These are phyloP conservation scores for Zophobas morio DNA, from an alignment of 1,140 invertebrate genomes.

Conservation along the genomic window DNA sequence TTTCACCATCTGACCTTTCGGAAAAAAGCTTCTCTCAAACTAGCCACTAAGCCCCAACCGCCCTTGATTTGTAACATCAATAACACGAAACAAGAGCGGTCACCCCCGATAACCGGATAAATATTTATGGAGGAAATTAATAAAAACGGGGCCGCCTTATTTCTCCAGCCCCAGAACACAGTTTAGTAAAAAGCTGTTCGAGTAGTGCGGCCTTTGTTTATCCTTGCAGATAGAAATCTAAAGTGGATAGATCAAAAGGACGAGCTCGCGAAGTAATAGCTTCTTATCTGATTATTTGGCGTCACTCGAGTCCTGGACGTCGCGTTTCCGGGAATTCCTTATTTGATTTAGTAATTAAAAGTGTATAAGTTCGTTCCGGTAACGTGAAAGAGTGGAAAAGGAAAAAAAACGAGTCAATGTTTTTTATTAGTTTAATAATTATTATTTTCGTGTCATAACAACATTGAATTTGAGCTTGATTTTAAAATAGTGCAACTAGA, in stretches of 20 bases:
- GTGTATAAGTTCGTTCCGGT: background rate
- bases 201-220: background rate
- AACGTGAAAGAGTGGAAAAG: background rate
- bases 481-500: no score
- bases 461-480: no score
- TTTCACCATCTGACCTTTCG: no score
- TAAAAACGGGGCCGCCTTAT: background rate
- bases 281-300: constrained; percentile 1
- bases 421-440: no score
- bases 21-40: no score
- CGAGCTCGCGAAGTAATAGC: constrained; percentile 7
- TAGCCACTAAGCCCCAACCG: no score
- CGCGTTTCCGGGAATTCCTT: background rate
- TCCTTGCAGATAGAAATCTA: constrained; percentile 7
- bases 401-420: background rate
- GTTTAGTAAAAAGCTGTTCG: background rate
- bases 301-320: background rate
- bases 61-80: background rate
- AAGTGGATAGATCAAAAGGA: constrained; percentile 11
- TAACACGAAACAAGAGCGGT: background rate
- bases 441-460: no score
- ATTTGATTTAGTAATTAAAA: constrained; percentile 11
- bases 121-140: constrained; percentile 9
- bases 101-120: constrained; percentile 1
- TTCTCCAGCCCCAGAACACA: background rate